Conservation (phyloP, 1,140 invertebrate genomes). For the Aphelinus certus region DNA sequence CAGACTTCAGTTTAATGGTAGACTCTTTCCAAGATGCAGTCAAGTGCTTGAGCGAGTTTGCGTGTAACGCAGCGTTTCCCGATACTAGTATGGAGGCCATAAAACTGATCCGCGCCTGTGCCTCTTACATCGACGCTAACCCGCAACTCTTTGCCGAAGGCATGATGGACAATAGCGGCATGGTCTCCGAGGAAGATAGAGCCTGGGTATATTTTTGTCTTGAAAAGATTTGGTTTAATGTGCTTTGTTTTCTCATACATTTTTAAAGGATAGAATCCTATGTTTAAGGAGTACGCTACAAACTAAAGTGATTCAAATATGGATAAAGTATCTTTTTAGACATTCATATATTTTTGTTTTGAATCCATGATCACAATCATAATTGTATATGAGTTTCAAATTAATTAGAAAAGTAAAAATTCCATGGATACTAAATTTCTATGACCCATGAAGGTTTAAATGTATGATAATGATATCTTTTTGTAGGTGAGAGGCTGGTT, state of each 20-base stretch:
- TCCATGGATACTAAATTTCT: neutral
- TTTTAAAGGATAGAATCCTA: too few species aligned
- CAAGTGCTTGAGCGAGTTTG: constrained; percentile 99
- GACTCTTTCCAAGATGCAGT: constrained; percentile 99
- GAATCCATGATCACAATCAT: too few species aligned
- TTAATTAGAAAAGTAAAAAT: neutral
- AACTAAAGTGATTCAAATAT: too few species aligned
- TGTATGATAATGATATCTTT: constrained; percentile 2
- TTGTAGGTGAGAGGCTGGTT: constrained; percentile 91
- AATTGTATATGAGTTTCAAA: too few species aligned
- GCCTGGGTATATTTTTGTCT: constrained; percentile 77
- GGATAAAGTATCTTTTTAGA: too few species aligned
- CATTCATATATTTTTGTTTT: too few species aligned
- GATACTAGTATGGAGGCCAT: constrained; percentile 99
- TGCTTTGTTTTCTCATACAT: constrained; percentile 1
- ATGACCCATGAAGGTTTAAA: constrained; percentile 65
- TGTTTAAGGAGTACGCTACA: too few species aligned
- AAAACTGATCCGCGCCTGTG: constrained; percentile 93
- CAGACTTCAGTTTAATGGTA: constrained; percentile 94
- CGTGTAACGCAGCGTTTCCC: constrained; percentile 96
- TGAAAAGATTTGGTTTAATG: constrained; percentile 7
- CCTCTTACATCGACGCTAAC: constrained; percentile 92
- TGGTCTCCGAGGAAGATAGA: constrained; percentile 84
- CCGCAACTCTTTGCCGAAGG: constrained; percentile 83
- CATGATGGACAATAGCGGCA: constrained; percentile 84